phyloP scores from a whole-genome alignment of 2,888 invertebrate species.

The Mesochorus sp. region DNA sequence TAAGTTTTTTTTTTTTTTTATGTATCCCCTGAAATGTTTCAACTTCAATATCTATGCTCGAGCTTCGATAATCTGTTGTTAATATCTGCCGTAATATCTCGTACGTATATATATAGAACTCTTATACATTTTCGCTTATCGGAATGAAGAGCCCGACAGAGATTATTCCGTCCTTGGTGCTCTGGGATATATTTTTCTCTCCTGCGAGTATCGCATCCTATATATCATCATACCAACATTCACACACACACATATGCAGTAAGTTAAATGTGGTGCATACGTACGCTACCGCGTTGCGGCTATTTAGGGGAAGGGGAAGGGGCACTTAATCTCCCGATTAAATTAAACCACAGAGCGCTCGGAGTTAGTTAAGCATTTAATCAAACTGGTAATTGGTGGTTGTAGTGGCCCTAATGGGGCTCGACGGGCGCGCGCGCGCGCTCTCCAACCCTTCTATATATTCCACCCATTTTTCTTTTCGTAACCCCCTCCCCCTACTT shows the following conservation, averaged over 20 bases:
- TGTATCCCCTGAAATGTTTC: too few relatives aligned
- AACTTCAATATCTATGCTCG: too few relatives aligned
- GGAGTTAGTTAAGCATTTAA: constrained; percentile 81
- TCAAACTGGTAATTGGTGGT: constrained; percentile 81
- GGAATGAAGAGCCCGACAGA: constrained; percentile 69
- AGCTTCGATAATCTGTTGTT: background rate
- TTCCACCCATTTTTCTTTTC: background rate
- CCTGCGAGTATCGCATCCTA: background rate
- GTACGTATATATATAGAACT: background rate
- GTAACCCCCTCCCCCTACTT: background rate
- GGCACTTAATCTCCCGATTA: constrained; percentile 80
- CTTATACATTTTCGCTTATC: constrained; percentile 50
- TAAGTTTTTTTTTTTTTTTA: too few relatives aligned
- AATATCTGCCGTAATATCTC: constrained; percentile 6
- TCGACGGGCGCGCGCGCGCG: constrained; percentile 68
- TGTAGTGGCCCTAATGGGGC: constrained; percentile 78
- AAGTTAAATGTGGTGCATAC: background rate
- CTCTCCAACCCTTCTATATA: constrained; percentile 36
- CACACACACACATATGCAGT: background rate
- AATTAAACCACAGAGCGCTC: constrained; percentile 80
- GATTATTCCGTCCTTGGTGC: constrained; percentile 68
- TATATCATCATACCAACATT: background rate
- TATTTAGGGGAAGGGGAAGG: constrained; percentile 44
- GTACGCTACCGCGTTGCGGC: constrained; percentile 66
- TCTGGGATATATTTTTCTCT: background rate